phyloP scores from a whole-genome alignment of 2,113 vertebrate species.

The Perccottus glenii region DNA sequence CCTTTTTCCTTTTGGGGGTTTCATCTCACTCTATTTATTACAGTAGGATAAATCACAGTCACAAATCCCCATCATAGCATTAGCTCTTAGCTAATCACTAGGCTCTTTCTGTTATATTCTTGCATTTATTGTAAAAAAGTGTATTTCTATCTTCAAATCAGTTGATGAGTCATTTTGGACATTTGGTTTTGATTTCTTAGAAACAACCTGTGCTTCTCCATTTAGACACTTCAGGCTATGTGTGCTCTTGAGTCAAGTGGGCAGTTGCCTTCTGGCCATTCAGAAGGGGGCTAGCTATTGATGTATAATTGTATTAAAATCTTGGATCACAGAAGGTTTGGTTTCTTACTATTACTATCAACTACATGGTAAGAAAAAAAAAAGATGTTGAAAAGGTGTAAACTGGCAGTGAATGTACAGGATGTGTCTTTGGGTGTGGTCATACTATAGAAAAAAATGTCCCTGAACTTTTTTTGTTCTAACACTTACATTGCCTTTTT shows the following conservation, averaged over 20 bases:
- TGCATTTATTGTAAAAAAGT: background rate
- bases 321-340: constrained; percentile 33
- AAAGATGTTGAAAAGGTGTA: too few relatives aligned
- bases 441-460: too few relatives aligned
- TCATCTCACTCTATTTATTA: constrained; percentile 7
- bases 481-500: too few relatives aligned
- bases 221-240: constrained; percentile 47
- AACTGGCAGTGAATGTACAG: too few relatives aligned
- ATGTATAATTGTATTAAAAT: constrained; percentile 50
- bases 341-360: constrained; percentile 4
- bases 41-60: constrained; percentile 5
- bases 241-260: constrained; percentile 49
- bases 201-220: constrained; percentile 37
- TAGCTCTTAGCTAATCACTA: background rate
- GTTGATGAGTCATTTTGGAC: constrained; percentile 47
- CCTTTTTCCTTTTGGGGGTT: background rate
- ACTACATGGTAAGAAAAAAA: too few relatives aligned
- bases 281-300: constrained; percentile 45
- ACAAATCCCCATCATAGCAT: constrained; percentile 12
- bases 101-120: background rate
- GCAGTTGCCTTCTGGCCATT: constrained; percentile 52
- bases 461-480: too few relatives aligned
- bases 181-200: constrained; percentile 47
- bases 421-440: too few relatives aligned
- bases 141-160: too few relatives aligned